These are phyloP conservation scores for Germaria angustata DNA, from an alignment of 2,888 invertebrate species.

Conservation along the genomic window DNA sequence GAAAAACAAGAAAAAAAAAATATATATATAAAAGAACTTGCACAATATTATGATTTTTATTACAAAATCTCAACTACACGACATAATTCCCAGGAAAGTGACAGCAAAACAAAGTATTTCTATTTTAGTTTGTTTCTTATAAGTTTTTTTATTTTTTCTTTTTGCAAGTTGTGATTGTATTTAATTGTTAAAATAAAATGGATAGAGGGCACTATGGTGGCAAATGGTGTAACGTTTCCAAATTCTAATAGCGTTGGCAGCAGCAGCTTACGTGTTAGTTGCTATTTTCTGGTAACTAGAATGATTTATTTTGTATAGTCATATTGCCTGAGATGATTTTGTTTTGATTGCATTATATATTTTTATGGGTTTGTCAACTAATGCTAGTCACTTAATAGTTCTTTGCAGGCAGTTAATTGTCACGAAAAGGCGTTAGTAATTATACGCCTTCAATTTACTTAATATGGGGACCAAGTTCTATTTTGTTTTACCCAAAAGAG, in stretches of 20 bases:
- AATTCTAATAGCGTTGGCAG: background rate
- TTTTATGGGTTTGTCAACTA: constrained; percentile 41
- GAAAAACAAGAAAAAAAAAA: background rate
- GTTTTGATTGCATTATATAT: constrained; percentile 21
- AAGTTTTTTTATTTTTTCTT: background rate
- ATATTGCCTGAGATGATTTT: constrained; percentile 13
- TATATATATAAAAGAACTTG: constrained; percentile 47
- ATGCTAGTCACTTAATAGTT: background rate
- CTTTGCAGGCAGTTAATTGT: constrained; percentile 19
- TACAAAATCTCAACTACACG: constrained; percentile 60
- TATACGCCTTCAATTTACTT: constrained; percentile 51
- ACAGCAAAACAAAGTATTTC: background rate
- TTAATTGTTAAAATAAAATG: constrained; percentile 41
- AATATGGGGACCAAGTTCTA: constrained; percentile 24
- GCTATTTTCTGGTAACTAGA: background rate
- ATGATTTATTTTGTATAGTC: constrained; percentile 43
- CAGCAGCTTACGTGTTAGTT: constrained; percentile 29
- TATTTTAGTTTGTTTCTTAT: background rate
- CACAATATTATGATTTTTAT: constrained; percentile 65
- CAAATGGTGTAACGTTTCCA: background rate
- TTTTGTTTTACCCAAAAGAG: background rate
- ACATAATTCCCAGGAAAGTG: constrained; percentile 64
- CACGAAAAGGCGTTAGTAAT: constrained; percentile 49
- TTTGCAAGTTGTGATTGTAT: constrained; percentile 42
- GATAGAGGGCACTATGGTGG: background rate